phyloP scores from a whole-genome alignment of 2,113 vertebrate species.

The Ophthalmolycus amberensis region DNA sequence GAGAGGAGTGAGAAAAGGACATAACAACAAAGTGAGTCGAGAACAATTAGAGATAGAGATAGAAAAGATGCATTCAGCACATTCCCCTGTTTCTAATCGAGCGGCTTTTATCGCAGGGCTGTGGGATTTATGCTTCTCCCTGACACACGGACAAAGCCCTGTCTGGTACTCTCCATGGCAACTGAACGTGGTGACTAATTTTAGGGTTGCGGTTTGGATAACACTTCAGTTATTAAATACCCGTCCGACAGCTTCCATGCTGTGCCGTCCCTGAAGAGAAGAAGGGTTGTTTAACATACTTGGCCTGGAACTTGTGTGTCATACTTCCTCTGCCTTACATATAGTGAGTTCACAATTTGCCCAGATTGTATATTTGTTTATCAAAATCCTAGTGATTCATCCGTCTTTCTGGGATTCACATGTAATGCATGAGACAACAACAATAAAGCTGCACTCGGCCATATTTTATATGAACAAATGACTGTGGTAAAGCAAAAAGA shows the following conservation, averaged over 20 bases:
- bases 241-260: slow-evolving; percentile 48
- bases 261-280: slow-evolving; percentile 36
- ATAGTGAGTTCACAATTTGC: not conserved
- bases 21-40: slow-evolving; percentile 56
- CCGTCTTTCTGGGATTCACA: not conserved
- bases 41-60: slow-evolving; percentile 56
- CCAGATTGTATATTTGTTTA: not conserved
- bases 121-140: slow-evolving; percentile 68
- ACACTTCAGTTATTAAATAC: slow-evolving; percentile 69
- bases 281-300: slow-evolving; percentile 34
- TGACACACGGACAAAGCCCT: slow-evolving; percentile 63
- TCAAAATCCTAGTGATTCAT: not conserved
- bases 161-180: slow-evolving; percentile 77
- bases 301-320: not conserved
- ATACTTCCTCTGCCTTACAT: not conserved
- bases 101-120: slow-evolving; percentile 57
- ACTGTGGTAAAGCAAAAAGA: not conserved
- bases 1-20: slow-evolving; percentile 38
- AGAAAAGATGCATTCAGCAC: slow-evolving; percentile 67
- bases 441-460: not conserved
- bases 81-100: slow-evolving; percentile 66
- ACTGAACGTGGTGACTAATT: slow-evolving; percentile 67
- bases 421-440: not conserved
- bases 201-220: slow-evolving; percentile 66
- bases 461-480: not conserved